Evolutionary conservation across 2,888 invertebrate genomes (phyloP), one percentile per base, ranked within the genome.

Genomic region (Bhutanitis thaidina): DNA sequence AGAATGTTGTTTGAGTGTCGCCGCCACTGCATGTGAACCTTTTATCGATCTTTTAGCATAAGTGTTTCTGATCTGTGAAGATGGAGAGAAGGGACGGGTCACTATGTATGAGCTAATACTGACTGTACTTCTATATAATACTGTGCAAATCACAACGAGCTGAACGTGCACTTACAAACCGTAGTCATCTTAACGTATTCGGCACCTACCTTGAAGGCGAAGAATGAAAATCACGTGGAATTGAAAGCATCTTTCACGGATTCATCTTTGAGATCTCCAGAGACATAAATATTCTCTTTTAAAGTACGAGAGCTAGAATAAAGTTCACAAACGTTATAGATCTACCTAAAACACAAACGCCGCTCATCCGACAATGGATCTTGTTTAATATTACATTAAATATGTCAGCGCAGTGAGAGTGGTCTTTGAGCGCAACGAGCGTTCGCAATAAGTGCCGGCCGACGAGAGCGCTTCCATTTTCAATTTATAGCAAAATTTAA

Each of bases 281-380:
- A 1, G 13, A 44, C 43, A 35, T 43, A 45, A 45, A 45, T 45
- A 45, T 45, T 45, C 44, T 37, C 44, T 45, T 37, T 45, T 1
- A 29, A n/a, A 36, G 15, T 5, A 10, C 15, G 7, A 25, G 25
- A 35, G 27, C 15, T n/a, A 25, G 25, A 35, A 36, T 36, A 27
- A 27, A 36, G 25, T 43, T 44, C 43, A 44, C 27, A 45, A 37
- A 36, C 27, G 29, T 9, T 15, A 15, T 27, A 45, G 27, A 35
- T 15, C 9, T 27, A 15, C 14, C 7, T 36, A 45, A 36, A 45
- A 45, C 8, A 27, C 36, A 15, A 29, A 35, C 14, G 25, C 1
- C 10, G 10, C 10, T 7, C 5, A 9, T 3, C 4, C 13, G 29
- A 37, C 16, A 36, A 36, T 36, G 36, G 36, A 13, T 36, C 37